Evolutionary conservation across 2,113 vertebrate genomes (phyloP).

Genomic region (Mustela lutreola): DNA sequence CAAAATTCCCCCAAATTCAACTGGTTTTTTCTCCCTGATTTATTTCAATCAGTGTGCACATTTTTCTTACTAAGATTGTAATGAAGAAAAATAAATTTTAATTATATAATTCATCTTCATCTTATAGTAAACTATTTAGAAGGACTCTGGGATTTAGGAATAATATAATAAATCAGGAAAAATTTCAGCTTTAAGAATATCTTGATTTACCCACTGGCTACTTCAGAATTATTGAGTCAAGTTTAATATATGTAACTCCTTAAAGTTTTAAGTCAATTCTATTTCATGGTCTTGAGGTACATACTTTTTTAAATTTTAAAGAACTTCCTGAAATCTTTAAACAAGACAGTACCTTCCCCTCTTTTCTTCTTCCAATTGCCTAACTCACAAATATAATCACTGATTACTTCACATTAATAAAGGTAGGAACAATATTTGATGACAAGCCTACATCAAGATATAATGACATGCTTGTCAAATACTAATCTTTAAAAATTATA

Average conservation of each 20-base stretch:
- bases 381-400: background rate
- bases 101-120: background rate
- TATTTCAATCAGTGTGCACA: background rate
- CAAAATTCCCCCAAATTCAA: background rate
- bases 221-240: background rate
- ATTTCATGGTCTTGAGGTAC: background rate
- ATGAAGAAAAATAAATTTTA: background rate
- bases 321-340: background rate
- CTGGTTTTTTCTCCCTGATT: background rate
- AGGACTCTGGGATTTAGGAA: background rate
- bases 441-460: background rate
- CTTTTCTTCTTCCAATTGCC: rapidly evolving
- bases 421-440: background rate
- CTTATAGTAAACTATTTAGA: background rate
- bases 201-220: background rate
- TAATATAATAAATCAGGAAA: conserved; percentile 33
- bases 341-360: background rate
- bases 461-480: background rate
- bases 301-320: background rate
- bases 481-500: background rate
- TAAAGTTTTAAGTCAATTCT: background rate
- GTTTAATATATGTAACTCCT: background rate
- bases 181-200: background rate
- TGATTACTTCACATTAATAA: background rate
- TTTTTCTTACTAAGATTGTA: background rate